Conservation (phyloP, 2,888 invertebrate genomes). For the Agrochola litura region DNA sequence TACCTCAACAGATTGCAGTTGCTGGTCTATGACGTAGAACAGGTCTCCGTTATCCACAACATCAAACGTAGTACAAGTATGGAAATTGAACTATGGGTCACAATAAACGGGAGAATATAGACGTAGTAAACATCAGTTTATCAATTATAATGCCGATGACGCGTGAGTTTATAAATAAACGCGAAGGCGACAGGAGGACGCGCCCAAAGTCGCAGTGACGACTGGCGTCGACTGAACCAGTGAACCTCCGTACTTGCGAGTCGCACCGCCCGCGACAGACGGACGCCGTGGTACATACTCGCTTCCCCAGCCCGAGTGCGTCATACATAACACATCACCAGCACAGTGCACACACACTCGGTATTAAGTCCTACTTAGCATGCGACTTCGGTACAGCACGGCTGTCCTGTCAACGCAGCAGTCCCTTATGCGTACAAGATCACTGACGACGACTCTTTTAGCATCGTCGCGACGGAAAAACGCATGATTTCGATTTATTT, state of each 20-base stretch:
- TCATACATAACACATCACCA: conserved; percentile 79
- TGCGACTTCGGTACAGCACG: conserved; percentile 75
- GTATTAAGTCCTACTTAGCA: conserved; percentile 81
- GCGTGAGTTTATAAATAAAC: conserved; percentile 86
- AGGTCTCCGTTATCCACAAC: conserved; percentile 45
- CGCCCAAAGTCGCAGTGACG: conserved; percentile 84
- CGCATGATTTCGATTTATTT: conserved; percentile 1
- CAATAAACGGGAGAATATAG: conserved; percentile 54
- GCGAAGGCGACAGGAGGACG: conserved; percentile 87
- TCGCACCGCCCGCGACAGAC: conserved; percentile 77
- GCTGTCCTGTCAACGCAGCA: conserved; percentile 70
- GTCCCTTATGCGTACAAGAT: conserved; percentile 58
- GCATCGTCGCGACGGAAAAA: conserved; percentile 14
- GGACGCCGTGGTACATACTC: conserved; percentile 78
- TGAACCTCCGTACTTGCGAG: conserved; percentile 69
- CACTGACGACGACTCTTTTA: conserved; percentile 25
- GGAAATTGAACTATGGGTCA: conserved; percentile 52
- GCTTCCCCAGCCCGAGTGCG: conserved; percentile 82
- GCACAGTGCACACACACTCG: conserved; percentile 68
- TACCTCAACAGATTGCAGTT: conserved; percentile 58
- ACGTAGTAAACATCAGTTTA: conserved; percentile 79
- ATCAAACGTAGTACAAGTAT: conserved; percentile 25
- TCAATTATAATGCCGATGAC: conserved; percentile 82
- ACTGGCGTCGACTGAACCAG: conserved; percentile 79
- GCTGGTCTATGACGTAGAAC: conserved; percentile 44